Evolutionary conservation across 2,888 invertebrate species (phyloP).

Genomic region (Papilio protenor): DNA sequence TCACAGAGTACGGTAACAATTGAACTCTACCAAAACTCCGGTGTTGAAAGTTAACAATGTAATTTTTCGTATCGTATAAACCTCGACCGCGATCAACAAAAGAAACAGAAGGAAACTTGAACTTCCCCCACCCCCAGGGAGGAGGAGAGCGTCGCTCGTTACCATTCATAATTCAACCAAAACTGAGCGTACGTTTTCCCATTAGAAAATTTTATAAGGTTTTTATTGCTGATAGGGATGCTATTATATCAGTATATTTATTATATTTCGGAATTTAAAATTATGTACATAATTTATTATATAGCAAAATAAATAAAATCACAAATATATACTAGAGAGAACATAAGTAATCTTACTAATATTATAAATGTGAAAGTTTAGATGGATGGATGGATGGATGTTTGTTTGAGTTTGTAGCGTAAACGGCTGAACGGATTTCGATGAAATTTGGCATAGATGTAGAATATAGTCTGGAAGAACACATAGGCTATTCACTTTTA

Average conservation of each 20-base stretch:
- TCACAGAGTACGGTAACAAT: slow-evolving; percentile 30
- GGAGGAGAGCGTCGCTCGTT: slow-evolving; percentile 66
- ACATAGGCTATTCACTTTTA: no score
- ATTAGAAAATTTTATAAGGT: slow-evolving; percentile 83
- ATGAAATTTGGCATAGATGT: no score
- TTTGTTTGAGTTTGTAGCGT: no score
- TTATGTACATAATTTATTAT: no score
- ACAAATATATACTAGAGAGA: no score
- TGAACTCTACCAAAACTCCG: slow-evolving; percentile 35
- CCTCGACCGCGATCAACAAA: slow-evolving; percentile 73
- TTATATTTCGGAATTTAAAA: neutral
- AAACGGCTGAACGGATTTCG: no score
- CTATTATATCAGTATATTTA: slow-evolving; percentile 22
- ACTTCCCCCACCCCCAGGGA: slow-evolving; percentile 57
- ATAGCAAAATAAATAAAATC: no score
- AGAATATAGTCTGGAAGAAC: no score
- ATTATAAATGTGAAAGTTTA: no score
- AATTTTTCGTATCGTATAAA: slow-evolving; percentile 68
- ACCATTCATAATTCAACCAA: slow-evolving; percentile 82
- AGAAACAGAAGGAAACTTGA: slow-evolving; percentile 76
- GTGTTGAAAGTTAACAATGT: slow-evolving; percentile 67
- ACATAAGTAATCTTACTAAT: no score
- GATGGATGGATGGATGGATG: no score
- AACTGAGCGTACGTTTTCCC: slow-evolving; percentile 83
- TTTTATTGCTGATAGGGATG: slow-evolving; percentile 69